Evolutionary conservation across 2,113 vertebrate species (phyloP).

Genomic region (Grantiella picta): DNA sequence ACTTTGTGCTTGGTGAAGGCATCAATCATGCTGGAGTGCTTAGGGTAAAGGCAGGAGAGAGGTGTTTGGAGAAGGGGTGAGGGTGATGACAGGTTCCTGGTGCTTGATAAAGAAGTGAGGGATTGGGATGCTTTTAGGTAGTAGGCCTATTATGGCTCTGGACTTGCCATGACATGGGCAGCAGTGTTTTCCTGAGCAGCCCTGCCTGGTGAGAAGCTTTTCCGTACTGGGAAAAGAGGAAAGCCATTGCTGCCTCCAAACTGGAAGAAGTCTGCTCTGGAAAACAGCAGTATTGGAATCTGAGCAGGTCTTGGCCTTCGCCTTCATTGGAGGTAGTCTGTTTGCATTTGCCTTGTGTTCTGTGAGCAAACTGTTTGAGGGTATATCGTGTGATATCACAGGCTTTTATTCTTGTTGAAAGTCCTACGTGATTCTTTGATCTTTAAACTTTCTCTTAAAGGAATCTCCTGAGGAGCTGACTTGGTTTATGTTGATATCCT

Average conservation of each 20-base stretch:
- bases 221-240: background rate
- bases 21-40: accelerated
- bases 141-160: background rate
- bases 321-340: background rate
- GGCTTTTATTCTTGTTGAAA: background rate
- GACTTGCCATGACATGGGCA: accelerated
- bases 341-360: background rate
- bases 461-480: background rate
- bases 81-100: background rate
- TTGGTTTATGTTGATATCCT: background rate
- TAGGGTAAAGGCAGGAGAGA: background rate
- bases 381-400: background rate
- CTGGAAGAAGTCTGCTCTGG: background rate
- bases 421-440: background rate
- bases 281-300: background rate
- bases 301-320: background rate
- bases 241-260: background rate
- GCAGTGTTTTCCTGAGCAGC: background rate
- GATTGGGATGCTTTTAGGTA: background rate
- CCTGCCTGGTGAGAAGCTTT: background rate
- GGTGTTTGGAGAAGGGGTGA: background rate
- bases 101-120: background rate
- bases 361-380: background rate
- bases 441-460: background rate
- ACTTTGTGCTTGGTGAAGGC: background rate